Conservation (phyloP, 2,888 invertebrate genomes). For the Anagyrus pseudococci region DNA sequence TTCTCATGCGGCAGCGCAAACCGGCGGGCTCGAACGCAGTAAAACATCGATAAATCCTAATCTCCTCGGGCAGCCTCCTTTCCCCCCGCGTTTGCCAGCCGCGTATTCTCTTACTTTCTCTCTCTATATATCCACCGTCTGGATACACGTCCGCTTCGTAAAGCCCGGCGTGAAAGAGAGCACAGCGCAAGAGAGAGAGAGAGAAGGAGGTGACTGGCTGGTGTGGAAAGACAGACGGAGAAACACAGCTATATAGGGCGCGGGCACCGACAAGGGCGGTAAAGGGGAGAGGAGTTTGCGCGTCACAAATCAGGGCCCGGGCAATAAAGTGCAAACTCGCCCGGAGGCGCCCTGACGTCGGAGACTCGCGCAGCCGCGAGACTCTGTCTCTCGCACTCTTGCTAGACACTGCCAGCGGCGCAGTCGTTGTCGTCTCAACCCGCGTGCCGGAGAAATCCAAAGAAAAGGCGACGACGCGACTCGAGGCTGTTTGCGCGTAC, state of each 20-base stretch:
- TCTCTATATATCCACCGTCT: no score
- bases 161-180: not conserved
- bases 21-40: conserved; percentile 12
- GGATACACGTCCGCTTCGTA: not conserved
- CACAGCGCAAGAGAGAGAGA: no score
- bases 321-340: conserved; percentile 38
- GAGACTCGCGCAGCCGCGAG: no score
- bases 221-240: no score
- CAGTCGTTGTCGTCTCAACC: no score
- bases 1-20: conserved; percentile 23
- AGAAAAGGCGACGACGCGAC: not conserved
- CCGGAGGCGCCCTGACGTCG: conserved; percentile 16
- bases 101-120: no score
- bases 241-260: no score
- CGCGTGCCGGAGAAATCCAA: no score
- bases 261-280: not conserved
- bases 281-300: conserved; percentile 26
- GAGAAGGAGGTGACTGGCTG: no score
- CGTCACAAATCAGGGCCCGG: conserved; percentile 37
- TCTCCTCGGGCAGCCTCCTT: conserved; percentile 11
- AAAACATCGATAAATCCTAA: conserved; percentile 39
- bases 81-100: not conserved
- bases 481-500: not conserved
- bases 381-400: no score
- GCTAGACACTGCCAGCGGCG: no score